A percentile compares a stretch with the other conserved stretches of the same genome.
Conservation (phyloP, 1,140 invertebrate genomes). For the Atta cephalotes region DNA sequence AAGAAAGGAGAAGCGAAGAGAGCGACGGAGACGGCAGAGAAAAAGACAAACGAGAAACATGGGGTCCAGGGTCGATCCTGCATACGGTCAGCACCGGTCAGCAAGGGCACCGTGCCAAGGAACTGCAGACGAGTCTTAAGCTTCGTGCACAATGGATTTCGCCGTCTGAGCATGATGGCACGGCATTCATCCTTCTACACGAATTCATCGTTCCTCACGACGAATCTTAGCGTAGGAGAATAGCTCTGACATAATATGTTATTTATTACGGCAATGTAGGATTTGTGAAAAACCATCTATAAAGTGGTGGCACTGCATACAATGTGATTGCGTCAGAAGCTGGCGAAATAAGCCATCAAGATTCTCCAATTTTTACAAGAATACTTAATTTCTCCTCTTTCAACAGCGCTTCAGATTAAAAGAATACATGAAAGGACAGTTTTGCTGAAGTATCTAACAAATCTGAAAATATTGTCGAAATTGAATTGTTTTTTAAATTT, state of each 20-base stretch:
- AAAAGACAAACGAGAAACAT: constrained; percentile 66
- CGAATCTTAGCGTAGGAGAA: not conserved
- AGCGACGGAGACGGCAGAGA: constrained; percentile 12
- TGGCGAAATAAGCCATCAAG: not conserved
- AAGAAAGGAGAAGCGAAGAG: constrained; percentile 3
- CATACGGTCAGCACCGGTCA: constrained; percentile 74
- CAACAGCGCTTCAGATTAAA: not conserved
- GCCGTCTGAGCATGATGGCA: not conserved
- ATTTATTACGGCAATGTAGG: not conserved
- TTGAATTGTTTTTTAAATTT: too few relatives aligned
- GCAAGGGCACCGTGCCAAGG: constrained; percentile 73
- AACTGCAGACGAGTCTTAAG: constrained; percentile 69
- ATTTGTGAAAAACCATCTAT: not conserved
- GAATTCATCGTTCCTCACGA: not conserved
- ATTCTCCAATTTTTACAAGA: not conserved
- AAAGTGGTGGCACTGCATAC: not conserved
- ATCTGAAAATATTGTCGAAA: too few relatives aligned
- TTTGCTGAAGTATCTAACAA: too few relatives aligned
- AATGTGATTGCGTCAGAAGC: not conserved
- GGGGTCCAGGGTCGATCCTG: constrained; percentile 73
- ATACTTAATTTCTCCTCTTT: not conserved
- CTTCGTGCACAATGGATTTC: constrained; percentile 52
- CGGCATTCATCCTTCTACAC: not conserved
- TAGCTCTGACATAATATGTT: not conserved
- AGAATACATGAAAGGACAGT: not conserved